These are phyloP conservation scores for Orcinus orca DNA, from an alignment of 2,113 vertebrate species.

Conservation along the genomic window DNA sequence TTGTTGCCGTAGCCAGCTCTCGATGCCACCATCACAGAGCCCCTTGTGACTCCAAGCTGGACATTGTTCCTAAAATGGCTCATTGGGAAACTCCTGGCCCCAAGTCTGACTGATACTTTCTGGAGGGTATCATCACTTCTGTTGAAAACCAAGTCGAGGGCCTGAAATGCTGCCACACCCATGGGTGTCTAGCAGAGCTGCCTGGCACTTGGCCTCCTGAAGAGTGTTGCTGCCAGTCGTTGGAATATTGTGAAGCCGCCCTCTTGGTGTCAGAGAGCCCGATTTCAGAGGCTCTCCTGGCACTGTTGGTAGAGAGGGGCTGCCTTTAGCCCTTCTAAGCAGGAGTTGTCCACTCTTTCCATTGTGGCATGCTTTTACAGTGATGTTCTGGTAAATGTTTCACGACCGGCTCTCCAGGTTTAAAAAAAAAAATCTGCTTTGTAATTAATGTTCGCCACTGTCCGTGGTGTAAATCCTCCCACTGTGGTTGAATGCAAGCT, in stretches of 20 bases:
- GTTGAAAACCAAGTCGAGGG: background rate
- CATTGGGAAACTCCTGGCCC: background rate
- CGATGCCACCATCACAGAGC: background rate
- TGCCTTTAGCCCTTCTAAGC: background rate
- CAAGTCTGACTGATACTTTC: background rate
- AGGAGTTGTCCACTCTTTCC: background rate
- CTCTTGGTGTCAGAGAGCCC: background rate
- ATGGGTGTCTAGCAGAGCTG: background rate
- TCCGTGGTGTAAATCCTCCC: background rate
- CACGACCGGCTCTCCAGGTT: background rate
- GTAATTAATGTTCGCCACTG: background rate
- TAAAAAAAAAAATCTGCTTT: background rate
- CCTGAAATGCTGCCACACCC: background rate
- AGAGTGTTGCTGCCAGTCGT: background rate
- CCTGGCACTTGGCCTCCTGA: background rate
- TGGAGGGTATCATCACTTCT: background rate
- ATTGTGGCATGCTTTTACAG: accelerated
- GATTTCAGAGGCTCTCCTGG: background rate
- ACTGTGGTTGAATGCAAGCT: background rate
- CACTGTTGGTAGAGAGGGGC: background rate
- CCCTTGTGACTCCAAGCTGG: background rate
- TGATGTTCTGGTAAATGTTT: background rate
- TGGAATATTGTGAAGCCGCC: background rate
- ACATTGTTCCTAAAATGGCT: background rate
- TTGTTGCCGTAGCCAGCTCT: background rate